phyloP scores from a whole-genome alignment of 2,113 vertebrate genomes.

The Elaphurus davidianus region DNA sequence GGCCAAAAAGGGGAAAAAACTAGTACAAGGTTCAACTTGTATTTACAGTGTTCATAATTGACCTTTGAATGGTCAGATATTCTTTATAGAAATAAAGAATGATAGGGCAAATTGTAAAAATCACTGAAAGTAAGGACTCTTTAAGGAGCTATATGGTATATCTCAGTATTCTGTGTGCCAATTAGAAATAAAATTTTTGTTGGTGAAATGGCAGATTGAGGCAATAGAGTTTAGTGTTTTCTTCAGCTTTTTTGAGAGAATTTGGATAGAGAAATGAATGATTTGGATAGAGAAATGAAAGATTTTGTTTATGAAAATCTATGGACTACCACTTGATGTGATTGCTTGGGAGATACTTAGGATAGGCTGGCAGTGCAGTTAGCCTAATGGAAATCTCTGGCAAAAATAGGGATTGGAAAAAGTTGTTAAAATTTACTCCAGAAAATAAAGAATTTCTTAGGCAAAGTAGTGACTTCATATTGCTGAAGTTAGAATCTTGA shows the following conservation, averaged over 20 bases:
- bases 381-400: not conserved
- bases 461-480: not conserved
- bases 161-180: not conserved
- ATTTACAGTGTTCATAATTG: not conserved
- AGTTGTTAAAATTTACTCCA: not conserved
- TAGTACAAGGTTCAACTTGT: not conserved
- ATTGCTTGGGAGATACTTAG: not conserved
- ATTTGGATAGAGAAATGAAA: not conserved
- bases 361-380: not conserved
- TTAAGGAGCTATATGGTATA: constrained; percentile 4
- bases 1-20: not conserved
- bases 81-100: accelerated
- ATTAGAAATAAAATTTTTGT: constrained; percentile 21
- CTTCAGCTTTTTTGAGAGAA: not conserved
- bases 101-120: accelerated
- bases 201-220: not conserved
- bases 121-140: not conserved
- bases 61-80: not conserved
- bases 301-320: too few relatives aligned
- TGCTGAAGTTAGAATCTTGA: constrained; percentile 3
- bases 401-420: not conserved
- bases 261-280: not conserved
- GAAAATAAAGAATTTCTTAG: constrained; percentile 13
- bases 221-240: not conserved
- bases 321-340: not conserved